Evolutionary conservation across 35 echinoderm and acorn worm species (phyloP).

Genomic region (Anneissia japonica): DNA sequence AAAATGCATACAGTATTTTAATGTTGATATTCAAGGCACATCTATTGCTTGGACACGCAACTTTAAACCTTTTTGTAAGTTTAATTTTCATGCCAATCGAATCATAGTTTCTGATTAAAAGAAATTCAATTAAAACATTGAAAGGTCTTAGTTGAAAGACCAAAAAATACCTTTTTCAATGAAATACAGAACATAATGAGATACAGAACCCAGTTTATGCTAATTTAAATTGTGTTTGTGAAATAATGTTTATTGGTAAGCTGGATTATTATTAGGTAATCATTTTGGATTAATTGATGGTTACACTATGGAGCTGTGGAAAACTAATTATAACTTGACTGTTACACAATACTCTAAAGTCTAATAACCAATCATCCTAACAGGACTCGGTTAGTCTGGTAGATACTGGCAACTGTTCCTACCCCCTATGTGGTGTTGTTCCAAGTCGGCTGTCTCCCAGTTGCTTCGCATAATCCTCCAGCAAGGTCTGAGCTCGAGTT

Average conservation of each 20-base stretch:
- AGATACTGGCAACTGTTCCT: neutral
- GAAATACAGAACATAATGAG: too few species aligned
- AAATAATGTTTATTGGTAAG: neutral
- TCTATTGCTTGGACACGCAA: too few species aligned
- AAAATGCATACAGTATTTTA: too few species aligned
- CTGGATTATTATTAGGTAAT: neutral
- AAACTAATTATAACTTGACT: neutral
- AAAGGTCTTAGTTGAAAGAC: too few species aligned
- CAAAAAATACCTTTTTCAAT: too few species aligned
- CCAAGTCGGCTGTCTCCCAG: neutral
- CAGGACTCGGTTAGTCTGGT: neutral
- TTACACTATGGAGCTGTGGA: neutral
- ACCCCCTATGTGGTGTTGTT: neutral
- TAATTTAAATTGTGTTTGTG: neutral
- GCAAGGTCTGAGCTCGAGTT: slow-evolving; percentile 1
- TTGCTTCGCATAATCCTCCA: neutral
- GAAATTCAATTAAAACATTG: too few species aligned
- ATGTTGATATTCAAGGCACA: too few species aligned
- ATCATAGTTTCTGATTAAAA: too few species aligned
- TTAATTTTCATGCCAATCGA: too few species aligned
- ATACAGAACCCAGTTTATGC: too few species aligned
- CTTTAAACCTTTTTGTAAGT: too few species aligned
- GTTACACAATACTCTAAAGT: neutral
- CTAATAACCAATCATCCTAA: neutral
- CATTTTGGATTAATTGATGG: neutral